These are phyloP conservation scores for Cydia splendana DNA, from an alignment of 1,140 invertebrate species.

Conservation along the genomic window DNA sequence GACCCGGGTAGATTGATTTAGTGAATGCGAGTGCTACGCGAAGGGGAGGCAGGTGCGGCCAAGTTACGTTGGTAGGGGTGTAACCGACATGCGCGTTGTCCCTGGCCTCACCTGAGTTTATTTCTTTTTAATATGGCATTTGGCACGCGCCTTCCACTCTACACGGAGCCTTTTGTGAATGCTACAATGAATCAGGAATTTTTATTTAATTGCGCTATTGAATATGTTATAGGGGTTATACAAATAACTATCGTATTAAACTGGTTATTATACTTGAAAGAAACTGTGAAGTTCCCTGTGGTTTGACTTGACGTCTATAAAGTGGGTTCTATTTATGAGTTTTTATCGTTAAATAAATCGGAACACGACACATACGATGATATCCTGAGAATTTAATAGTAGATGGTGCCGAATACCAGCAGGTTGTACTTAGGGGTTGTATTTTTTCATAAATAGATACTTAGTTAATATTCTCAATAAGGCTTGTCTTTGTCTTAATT, in stretches of 20 bases:
- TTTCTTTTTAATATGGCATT: constrained; percentile 36
- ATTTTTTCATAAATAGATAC: too few species aligned
- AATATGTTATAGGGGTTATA: not conserved
- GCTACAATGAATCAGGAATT: not conserved
- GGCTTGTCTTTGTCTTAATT: too few species aligned
- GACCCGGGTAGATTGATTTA: constrained; percentile 40
- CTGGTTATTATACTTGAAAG: not conserved
- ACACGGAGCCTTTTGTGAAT: not conserved
- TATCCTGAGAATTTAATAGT: too few species aligned
- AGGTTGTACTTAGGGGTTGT: too few species aligned
- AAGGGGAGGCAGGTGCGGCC: constrained; percentile 42
- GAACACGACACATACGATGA: too few species aligned
- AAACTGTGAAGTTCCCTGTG: not conserved
- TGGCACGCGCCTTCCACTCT: constrained; percentile 38
- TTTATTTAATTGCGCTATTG: not conserved
- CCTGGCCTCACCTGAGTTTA: constrained; percentile 41
- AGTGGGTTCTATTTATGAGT: not conserved
- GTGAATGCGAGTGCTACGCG: not conserved
- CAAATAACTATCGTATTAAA: not conserved
- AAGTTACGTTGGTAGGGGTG: constrained; percentile 41
- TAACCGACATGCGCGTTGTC: constrained; percentile 54
- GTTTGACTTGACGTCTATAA: not conserved
- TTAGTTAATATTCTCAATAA: too few species aligned
- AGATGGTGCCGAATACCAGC: too few species aligned
- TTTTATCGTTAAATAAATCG: too few species aligned